These are phyloP conservation scores for Pseudochaenichthys georgianus DNA, from an alignment of 2,797 vertebrate species.

Conservation along the genomic window DNA sequence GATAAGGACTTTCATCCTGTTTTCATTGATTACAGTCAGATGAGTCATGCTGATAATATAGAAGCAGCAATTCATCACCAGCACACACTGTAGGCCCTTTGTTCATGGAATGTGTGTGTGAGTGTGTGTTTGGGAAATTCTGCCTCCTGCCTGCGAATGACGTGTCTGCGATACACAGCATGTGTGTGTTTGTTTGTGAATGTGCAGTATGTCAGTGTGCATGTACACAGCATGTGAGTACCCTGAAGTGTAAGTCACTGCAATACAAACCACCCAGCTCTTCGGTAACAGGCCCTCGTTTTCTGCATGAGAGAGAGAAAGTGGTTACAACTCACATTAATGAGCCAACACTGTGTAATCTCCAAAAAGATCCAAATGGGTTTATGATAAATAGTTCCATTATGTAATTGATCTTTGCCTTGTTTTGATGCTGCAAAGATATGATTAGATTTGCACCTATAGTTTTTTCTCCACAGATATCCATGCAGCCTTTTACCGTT, in stretches of 20 bases:
- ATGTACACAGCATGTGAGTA: slow-evolving; percentile 71
- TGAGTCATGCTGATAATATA: slow-evolving; percentile 85
- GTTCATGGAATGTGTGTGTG: slow-evolving; percentile 80
- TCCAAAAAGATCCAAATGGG: slow-evolving; percentile 68
- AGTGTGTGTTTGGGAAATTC: slow-evolving; percentile 35
- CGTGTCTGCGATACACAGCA: slow-evolving; percentile 22
- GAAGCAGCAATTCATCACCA: slow-evolving; percentile 79
- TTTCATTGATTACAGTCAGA: slow-evolving; percentile 86
- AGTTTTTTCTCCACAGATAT: slow-evolving; percentile 17
- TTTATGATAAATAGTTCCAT: slow-evolving; percentile 66
- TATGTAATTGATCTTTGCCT: slow-evolving; percentile 69
- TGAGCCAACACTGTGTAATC: slow-evolving; percentile 72
- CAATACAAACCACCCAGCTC: slow-evolving; percentile 64
- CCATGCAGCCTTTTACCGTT: slow-evolving; percentile 17
- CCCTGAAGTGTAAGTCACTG: slow-evolving; percentile 65
- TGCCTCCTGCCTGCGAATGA: slow-evolving; percentile 61
- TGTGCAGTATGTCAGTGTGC: slow-evolving; percentile 47
- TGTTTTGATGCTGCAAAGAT: slow-evolving; percentile 43
- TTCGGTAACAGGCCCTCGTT: slow-evolving; percentile 74
- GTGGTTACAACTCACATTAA: slow-evolving; percentile 75
- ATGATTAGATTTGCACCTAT: slow-evolving; percentile 27
- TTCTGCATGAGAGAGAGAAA: slow-evolving; percentile 69
- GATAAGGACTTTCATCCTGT: slow-evolving; percentile 85
- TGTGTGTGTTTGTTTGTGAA: slow-evolving; percentile 64
- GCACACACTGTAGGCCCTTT: slow-evolving; percentile 83